Conservation (phyloP, 2,888 invertebrate species). For the Troides helena region DNA sequence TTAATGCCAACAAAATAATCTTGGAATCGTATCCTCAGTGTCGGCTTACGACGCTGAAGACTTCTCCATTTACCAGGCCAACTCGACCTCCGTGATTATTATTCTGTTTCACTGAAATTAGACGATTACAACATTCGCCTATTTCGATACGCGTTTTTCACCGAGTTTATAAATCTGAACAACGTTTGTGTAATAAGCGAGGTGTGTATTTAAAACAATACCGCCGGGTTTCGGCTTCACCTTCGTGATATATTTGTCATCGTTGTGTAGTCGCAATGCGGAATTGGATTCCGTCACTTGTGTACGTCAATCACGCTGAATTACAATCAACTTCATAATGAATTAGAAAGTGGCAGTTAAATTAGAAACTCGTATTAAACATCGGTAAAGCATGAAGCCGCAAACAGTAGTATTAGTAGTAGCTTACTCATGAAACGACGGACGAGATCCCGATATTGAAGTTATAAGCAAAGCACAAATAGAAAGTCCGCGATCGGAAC, state of each 20-base stretch:
- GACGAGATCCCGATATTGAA: constrained; percentile 18
- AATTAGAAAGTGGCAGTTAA: too few species aligned
- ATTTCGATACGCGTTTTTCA: constrained; percentile 59
- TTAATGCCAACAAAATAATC: constrained; percentile 7
- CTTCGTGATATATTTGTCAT: constrained; percentile 19
- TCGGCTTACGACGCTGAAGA: constrained; percentile 19
- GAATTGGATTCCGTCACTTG: background rate
- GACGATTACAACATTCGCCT: constrained; percentile 65
- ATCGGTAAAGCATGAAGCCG: background rate
- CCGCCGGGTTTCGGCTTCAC: constrained; percentile 24
- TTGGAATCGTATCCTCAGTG: constrained; percentile 15
- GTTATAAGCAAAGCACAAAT: constrained; percentile 39
- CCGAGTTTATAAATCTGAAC: constrained; percentile 54
- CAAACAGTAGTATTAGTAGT: constrained; percentile 13
- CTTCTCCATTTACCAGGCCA: constrained; percentile 14
- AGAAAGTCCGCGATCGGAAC: constrained; percentile 51
- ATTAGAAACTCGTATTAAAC: background rate
- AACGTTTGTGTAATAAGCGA: constrained; percentile 52
- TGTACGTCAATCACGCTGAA: too few species aligned
- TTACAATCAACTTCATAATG: too few species aligned
- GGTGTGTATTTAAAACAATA: constrained; percentile 37
- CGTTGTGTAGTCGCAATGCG: constrained; percentile 1
- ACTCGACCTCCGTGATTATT: constrained; percentile 53
- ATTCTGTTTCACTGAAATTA: constrained; percentile 69
- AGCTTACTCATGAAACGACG: constrained; percentile 15